These are phyloP conservation scores for Drosophila pseudoananassae DNA, from an alignment of 1,140 invertebrate genomes.

Conservation along the genomic window DNA sequence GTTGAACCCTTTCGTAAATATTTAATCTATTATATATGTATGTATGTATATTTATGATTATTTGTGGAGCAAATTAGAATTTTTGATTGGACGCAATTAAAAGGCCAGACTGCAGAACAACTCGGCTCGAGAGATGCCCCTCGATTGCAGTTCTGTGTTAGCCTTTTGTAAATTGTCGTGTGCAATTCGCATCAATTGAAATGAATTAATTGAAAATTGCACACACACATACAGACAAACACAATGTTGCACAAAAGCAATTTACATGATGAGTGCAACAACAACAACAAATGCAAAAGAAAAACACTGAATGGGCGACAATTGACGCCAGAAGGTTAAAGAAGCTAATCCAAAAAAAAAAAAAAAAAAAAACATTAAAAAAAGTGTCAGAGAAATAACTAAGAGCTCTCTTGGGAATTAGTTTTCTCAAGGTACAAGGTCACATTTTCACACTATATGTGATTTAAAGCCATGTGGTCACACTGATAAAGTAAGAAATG, in stretches of 20 bases:
- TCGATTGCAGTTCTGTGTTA: slow-evolving; percentile 25
- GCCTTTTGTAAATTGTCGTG: slow-evolving; percentile 45
- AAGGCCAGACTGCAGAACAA: slow-evolving; percentile 42
- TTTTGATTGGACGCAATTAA: slow-evolving; percentile 76
- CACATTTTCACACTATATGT: too few species aligned
- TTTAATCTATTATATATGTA: too few species aligned
- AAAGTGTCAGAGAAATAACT: background rate
- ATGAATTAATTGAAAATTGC: slow-evolving; percentile 75
- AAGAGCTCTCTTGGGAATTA: background rate
- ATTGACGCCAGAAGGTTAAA: slow-evolving; percentile 52
- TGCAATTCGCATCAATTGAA: slow-evolving; percentile 75
- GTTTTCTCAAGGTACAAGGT: background rate
- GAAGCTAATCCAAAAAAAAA: slow-evolving; percentile 4
- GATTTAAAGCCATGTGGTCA: background rate
- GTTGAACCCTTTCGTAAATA: too few species aligned
- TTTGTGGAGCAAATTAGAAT: slow-evolving; percentile 59
- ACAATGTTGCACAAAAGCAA: slow-evolving; percentile 30
- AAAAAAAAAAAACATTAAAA: too few species aligned
- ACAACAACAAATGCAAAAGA: slow-evolving; percentile 32
- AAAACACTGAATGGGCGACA: slow-evolving; percentile 63
- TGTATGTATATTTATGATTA: too few species aligned
- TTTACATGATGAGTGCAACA: slow-evolving; percentile 61
- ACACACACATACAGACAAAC: slow-evolving; percentile 12
- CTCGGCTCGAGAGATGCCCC: slow-evolving; percentile 14
- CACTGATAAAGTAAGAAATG: background rate